Base-by-base conservation (phyloP, 37 sponge, comb jelly and placozoan genomes). In the Diacarnus erythraeanus region DNA sequence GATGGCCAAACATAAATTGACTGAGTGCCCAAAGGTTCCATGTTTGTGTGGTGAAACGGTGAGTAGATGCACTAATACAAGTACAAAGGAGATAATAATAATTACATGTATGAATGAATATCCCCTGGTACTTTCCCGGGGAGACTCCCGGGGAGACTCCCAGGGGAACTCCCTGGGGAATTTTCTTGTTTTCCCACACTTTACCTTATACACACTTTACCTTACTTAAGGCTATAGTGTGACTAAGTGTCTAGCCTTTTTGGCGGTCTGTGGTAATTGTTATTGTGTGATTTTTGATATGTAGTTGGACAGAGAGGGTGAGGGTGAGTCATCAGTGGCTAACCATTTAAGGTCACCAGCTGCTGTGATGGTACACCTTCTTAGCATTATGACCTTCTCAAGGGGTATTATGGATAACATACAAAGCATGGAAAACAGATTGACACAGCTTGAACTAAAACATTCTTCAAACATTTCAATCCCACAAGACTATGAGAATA, bases 41-140 rank as follows among this genome's bases (percentile, higher is more conserved):
- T 83, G 83, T 27, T 5, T 31, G 0, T 83, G 83, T 75, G 76
- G 76, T 26, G 57, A 83, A 21, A 6, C n/a, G n/a, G n/a, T n/a
- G n/a, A n/a, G n/a, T n/a, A n/a, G n/a, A n/a, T n/a, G n/a, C n/a
- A n/a, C n/a, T n/a, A n/a, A n/a, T n/a, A n/a, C n/a, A n/a, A n/a
- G n/a, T n/a, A n/a, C n/a, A n/a, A n/a, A n/a, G n/a, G n/a, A n/a
- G n/a, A n/a, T n/a, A n/a, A n/a, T n/a, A 54, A 10, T 54, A 54
- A 36, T 38, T 31, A 18, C 40, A 43, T 29, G 18, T 23, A 3
- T 72, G 72, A 44, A 54, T 3, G 42, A 23, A 2, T 18, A 56
- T 74, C 30, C 74, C 74, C 57, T 47, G 74, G 74, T 41, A 74
- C 1, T 54, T 29, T 66, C 78, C 78, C 67, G 42, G 77, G 77